Evolutionary conservation across 2,797 vertebrate species (phyloP).

Genomic region (Denticeps clupeoides): DNA sequence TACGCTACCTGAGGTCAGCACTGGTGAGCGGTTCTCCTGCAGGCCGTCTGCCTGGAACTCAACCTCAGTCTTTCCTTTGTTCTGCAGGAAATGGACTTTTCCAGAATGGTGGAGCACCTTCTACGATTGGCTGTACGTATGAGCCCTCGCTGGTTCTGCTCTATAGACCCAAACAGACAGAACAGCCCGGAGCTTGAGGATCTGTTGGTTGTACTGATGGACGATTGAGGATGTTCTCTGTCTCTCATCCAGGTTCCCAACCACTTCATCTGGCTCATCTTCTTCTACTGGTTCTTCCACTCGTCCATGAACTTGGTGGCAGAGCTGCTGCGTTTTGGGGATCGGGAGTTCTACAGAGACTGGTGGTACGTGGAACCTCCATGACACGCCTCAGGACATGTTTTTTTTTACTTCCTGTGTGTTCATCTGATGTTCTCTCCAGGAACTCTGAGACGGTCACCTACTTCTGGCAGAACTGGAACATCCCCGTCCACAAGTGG

Average conservation of each 20-base stretch:
- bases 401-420: too few relatives aligned
- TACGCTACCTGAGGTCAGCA: conserved; percentile 29
- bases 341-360: conserved; percentile 84
- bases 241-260: conserved; percentile 70
- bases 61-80: conserved; percentile 5
- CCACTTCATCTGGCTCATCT: conserved; percentile 86
- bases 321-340: conserved; percentile 79
- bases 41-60: conserved; percentile 1
- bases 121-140: conserved; percentile 80
- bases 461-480: conserved; percentile 96
- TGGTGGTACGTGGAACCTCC: conserved; percentile 69
- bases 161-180: too few relatives aligned
- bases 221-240: background rate
- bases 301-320: conserved; percentile 78
- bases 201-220: background rate
- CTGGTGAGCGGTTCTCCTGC: conserved; percentile 3
- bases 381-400: background rate
- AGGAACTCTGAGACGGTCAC: conserved; percentile 84
- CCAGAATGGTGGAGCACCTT: conserved; percentile 76
- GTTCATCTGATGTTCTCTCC: too few relatives aligned
- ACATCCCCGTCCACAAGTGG: conserved; percentile 92
- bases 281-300: conserved; percentile 90
- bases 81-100: conserved; percentile 79
- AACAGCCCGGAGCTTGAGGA: too few relatives aligned
- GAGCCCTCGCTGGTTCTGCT: too few relatives aligned